Evolutionary conservation across 2,888 invertebrate genomes (phyloP), one percentile per base, ranked within the genome.

Genomic region (Sphaerophoria rueppellii): DNA sequence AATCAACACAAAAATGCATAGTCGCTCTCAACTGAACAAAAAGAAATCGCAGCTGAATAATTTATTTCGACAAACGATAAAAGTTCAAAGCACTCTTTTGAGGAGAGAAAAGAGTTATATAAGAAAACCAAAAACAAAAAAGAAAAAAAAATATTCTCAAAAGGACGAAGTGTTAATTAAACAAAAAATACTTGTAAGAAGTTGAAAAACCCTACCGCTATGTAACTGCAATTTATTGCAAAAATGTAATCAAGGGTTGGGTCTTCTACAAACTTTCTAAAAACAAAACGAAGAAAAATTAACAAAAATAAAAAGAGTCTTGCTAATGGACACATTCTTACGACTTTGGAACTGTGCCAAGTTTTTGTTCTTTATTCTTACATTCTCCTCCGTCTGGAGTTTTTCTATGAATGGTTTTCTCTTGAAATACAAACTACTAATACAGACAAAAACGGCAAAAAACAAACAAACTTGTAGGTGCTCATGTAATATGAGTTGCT

Each of bases 291-390:
- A 67, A n/a, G 2, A 40, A 16, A 65, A 55, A 70, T 24, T 24
- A 70, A 77, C 50, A 54, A 52, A 82, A 63, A 57, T 35, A 63
- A 71, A 65, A 61, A 48, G 73, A 73, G 69, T 32, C 63, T 60
- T 73, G 55, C 77, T 82, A 78, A 78, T 82, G 82, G 82, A 78
- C 82, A 82, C 50, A 74, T 74, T 73, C 73, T 55, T 82, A 65
- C 43, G 65, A 71, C 70, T 67, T 82, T 82, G 82, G 73, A 82
- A 70, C 70, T 46, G 57, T 78, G 82, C 82, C 82, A 82, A 73
- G 57, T 74, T 65, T 78, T 55, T 78, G 69, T 82, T 63, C 82
- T 78, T 73, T 14, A 48, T n/a, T n/a, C 37, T 60, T 72, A 34
- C 43, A 55, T 73, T 54, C 63, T 63, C 54, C 35, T 24, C 46